Evolutionary conservation across 2,797 vertebrate genomes (phyloP).

Genomic region (Limosa lapponica): DNA sequence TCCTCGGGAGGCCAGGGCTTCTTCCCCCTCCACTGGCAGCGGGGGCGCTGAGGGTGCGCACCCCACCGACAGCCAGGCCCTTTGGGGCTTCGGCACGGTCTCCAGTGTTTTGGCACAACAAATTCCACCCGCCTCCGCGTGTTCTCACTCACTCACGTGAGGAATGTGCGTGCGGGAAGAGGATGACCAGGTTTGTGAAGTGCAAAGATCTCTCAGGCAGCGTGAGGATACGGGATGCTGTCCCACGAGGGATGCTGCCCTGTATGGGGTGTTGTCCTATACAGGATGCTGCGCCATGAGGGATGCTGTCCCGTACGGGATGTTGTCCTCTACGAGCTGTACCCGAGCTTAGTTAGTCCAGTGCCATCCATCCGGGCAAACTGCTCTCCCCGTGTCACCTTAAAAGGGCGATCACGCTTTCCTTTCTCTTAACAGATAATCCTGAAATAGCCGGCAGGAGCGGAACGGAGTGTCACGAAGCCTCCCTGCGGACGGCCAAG

Average conservation of each 20-base stretch:
- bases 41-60: accelerated
- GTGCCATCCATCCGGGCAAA: accelerated
- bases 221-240: neutral
- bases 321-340: neutral
- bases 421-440: constrained; percentile 90
- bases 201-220: accelerated
- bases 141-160: neutral
- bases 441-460: constrained; percentile 94
- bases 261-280: accelerated
- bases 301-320: neutral
- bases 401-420: constrained; percentile 22
- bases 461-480: constrained; percentile 87
- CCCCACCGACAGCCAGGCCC: neutral
- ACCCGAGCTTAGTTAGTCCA: neutral
- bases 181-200: neutral
- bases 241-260: no score
- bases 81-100: neutral
- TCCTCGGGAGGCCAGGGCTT: neutral
- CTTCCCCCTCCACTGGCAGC: neutral
- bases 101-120: neutral
- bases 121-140: accelerated
- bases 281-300: accelerated
- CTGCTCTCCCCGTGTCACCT: neutral
- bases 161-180: neutral
- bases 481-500: constrained; percentile 89